Percentiles rank a stretch among this genome's conserved stretches.
phyloP scores from a whole-genome alignment of 2,113 vertebrate species.

The Hipposideros armiger region DNA sequence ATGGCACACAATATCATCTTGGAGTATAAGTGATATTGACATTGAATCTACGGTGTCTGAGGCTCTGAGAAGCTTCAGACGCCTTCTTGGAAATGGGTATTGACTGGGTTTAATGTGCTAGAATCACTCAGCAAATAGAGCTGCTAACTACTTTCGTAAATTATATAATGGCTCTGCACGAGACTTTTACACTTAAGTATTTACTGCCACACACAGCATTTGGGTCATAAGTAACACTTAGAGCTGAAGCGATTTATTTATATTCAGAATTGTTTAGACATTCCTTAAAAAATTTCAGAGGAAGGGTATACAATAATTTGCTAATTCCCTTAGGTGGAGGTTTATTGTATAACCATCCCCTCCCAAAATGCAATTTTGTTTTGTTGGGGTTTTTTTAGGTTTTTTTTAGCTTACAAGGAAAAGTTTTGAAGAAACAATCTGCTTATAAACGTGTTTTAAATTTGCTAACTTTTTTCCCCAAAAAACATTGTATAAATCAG shows the following conservation, averaged over 20 bases:
- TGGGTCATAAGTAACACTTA: constrained; percentile 51
- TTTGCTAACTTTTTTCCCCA: not conserved
- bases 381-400: too few species aligned
- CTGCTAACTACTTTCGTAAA: not conserved
- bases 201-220: not conserved
- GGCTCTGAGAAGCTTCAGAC: not conserved
- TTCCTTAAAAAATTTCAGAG: not conserved
- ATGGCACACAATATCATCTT: not conserved
- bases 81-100: not conserved
- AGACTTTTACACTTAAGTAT: not conserved
- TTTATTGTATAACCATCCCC: not conserved
- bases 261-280: not conserved
- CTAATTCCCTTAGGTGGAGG: constrained; percentile 22
- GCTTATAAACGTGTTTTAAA: not conserved
- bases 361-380: not conserved
- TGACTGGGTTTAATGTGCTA: not conserved
- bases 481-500: not conserved
- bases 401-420: not conserved
- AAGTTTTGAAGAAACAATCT: constrained; percentile 5
- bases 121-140: constrained; percentile 29
- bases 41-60: rapidly evolving
- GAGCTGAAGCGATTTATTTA: not conserved
- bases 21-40: not conserved
- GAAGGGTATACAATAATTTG: not conserved
- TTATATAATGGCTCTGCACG: not conserved